These are phyloP conservation scores for Aphis gossypii DNA, from an alignment of 1,140 invertebrate genomes.

Conservation along the genomic window DNA sequence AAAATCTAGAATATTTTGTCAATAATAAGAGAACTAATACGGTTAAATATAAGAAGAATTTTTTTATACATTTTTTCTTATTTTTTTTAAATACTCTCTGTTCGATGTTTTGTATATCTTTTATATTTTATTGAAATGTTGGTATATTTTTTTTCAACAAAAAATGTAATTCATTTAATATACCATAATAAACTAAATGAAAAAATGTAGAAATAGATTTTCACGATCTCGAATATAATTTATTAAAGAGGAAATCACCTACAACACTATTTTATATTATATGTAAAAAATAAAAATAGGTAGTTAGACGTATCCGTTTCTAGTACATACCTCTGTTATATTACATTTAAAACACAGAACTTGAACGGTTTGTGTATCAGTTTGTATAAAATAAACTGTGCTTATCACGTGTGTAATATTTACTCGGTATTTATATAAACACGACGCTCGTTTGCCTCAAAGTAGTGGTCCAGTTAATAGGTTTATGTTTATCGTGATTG, in stretches of 20 bases:
- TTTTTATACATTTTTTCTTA: no score
- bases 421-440: neutral
- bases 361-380: neutral
- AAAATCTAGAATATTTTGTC: neutral
- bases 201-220: neutral
- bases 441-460: neutral
- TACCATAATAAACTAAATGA: no score
- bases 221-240: neutral
- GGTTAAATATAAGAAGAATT: no score
- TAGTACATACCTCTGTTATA: neutral
- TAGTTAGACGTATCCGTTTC: neutral
- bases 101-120: neutral
- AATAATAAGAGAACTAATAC: no score
- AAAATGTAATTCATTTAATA: neutral
- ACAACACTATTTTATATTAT: neutral
- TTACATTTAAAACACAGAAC: neutral
- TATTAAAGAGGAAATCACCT: neutral
- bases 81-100: no score
- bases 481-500: slow-evolving; percentile 4
- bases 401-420: neutral
- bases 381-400: neutral
- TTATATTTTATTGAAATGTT: neutral
- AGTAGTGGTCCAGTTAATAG: neutral
- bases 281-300: no score
- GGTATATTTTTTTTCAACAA: neutral